These are phyloP conservation scores for Bos indicus DNA, from an alignment of 2,113 vertebrate genomes.

Conservation along the genomic window DNA sequence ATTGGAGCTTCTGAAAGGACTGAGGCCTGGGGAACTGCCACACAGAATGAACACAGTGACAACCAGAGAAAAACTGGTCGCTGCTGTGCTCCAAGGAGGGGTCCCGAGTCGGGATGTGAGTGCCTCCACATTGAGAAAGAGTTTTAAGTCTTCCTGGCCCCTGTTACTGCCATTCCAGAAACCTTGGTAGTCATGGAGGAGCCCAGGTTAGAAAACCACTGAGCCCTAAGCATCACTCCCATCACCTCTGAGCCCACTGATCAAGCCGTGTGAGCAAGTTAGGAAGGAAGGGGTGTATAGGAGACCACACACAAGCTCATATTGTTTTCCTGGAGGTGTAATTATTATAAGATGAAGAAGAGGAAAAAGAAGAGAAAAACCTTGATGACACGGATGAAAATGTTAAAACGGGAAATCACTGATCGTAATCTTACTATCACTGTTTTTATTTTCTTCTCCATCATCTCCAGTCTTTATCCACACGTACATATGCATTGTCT, in stretches of 20 bases:
- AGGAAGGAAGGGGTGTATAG: neutral
- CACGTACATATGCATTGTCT: fast-evolving
- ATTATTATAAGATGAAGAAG: neutral
- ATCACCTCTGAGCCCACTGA: neutral
- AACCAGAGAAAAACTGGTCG: fast-evolving
- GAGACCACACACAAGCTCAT: fast-evolving
- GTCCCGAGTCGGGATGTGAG: fast-evolving
- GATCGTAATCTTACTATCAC: neutral
- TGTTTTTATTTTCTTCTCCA: neutral
- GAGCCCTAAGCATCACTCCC: neutral
- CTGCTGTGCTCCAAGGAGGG: fast-evolving
- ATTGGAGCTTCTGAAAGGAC: neutral
- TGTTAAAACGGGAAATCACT: neutral
- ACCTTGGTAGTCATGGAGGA: neutral
- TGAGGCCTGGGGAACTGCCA: neutral
- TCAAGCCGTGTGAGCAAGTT: fast-evolving
- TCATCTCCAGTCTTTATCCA: neutral
- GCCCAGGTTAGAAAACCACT: neutral
- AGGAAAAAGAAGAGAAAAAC: neutral
- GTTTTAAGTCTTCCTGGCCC: too few relatives aligned
- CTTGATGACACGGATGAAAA: neutral
- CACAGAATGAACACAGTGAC: neutral
- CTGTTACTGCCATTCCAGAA: neutral
- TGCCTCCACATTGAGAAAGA: fast-evolving
- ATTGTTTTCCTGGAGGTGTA: neutral